phyloP scores from a whole-genome alignment of 2,888 invertebrate genomes.

The Drosophila nr. fundita region DNA sequence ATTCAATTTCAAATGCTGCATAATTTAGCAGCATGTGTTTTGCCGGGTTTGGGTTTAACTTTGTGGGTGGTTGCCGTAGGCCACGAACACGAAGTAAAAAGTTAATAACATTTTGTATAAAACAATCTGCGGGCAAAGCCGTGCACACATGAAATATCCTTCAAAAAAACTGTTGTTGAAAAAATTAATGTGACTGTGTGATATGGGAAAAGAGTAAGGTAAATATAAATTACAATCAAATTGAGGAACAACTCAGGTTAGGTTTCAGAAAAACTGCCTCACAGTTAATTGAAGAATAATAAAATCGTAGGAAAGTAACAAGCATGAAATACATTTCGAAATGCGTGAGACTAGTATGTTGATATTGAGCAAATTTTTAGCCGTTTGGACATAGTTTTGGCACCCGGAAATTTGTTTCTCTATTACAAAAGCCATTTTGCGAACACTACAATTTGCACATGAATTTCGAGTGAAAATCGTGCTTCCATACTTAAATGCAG shows the following conservation, averaged over 20 bases:
- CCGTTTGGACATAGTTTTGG: not conserved
- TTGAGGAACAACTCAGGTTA: not conserved
- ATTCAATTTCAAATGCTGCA: conserved; percentile 78
- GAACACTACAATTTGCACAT: not conserved
- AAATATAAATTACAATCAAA: conserved; percentile 9
- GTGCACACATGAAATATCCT: conserved; percentile 38
- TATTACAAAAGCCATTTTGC: not conserved
- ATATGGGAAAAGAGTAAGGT: conserved; percentile 16
- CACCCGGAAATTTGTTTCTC: not conserved
- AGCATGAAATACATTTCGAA: not conserved
- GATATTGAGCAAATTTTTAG: rapidly evolving
- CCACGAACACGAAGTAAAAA: conserved; percentile 49
- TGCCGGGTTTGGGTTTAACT: conserved; percentile 17
- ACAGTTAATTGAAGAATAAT: not conserved
- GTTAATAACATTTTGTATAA: conserved; percentile 70
- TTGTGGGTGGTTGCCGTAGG: conserved; percentile 33
- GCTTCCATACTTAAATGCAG: not conserved
- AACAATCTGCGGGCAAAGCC: conserved; percentile 36
- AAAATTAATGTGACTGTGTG: conserved; percentile 11
- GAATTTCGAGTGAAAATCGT: not conserved
- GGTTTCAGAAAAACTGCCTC: not conserved
- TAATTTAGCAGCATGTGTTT: conserved; percentile 72
- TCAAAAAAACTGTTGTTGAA: conserved; percentile 37
- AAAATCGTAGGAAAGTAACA: not conserved
- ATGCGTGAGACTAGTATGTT: not conserved